Conservation (phyloP, 1,140 invertebrate species). For the Galendromus occidentalis region DNA sequence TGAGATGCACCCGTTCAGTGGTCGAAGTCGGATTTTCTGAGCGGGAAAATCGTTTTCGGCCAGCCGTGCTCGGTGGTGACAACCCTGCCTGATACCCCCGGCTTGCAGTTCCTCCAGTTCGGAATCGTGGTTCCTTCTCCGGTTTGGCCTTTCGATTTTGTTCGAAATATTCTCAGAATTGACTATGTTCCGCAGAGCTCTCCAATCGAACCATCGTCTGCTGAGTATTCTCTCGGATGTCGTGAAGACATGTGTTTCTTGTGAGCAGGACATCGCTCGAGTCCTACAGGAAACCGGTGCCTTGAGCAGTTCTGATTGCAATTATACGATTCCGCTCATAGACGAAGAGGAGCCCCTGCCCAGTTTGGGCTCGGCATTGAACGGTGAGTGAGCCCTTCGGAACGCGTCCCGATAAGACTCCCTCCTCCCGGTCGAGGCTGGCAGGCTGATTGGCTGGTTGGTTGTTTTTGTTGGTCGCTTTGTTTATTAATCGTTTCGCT, state of each 20-base stretch:
- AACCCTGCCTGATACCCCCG: no score
- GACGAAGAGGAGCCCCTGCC: neutral
- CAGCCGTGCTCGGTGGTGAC: no score
- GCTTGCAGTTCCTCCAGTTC: no score
- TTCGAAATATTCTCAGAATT: no score
- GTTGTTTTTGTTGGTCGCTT: neutral
- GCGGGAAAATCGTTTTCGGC: no score
- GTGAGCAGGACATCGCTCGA: neutral
- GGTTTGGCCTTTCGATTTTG: no score
- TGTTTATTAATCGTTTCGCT: neutral
- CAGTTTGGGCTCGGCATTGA: neutral
- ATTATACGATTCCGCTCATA: neutral
- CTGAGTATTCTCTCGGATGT: slow-evolving; percentile 3
- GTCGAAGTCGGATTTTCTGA: no score
- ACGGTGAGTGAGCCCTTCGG: neutral
- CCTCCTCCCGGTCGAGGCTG: no score
- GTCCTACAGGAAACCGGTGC: neutral
- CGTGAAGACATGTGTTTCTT: slow-evolving; percentile 7
- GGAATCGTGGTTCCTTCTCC: no score
- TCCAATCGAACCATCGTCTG: neutral
- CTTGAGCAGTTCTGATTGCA: neutral
- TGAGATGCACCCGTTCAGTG: no score
- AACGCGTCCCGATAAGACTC: no score
- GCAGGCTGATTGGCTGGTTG: no score
- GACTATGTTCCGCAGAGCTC: neutral